phyloP scores from a whole-genome alignment of 2,797 vertebrate species.

The Pagetopsis macropterus region DNA sequence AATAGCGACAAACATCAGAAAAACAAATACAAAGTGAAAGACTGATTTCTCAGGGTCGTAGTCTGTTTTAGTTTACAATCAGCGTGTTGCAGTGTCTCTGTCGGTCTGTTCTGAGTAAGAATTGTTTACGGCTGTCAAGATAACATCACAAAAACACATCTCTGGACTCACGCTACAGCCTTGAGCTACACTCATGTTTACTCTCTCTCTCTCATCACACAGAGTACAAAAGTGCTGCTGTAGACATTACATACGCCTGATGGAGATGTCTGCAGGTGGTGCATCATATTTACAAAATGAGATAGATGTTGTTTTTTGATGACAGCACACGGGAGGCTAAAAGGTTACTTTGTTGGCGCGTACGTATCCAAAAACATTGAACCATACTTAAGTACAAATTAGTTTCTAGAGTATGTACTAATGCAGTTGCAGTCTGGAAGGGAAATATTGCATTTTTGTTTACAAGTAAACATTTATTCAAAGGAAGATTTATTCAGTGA shows the following conservation, averaged over 20 bases:
- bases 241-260: slow-evolving; percentile 60
- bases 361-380: neutral
- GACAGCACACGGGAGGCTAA: slow-evolving; percentile 5
- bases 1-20: slow-evolving; percentile 4
- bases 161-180: slow-evolving; percentile 75
- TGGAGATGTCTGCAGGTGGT: slow-evolving; percentile 27
- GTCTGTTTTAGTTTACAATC: slow-evolving; percentile 50
- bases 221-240: slow-evolving; percentile 31
- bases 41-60: slow-evolving; percentile 1
- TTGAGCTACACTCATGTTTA: slow-evolving; percentile 33
- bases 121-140: slow-evolving; percentile 75
- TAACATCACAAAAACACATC: slow-evolving; percentile 81
- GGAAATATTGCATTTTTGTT: neutral
- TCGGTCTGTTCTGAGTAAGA: slow-evolving; percentile 60
- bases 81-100: slow-evolving; percentile 41
- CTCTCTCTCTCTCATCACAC: slow-evolving; percentile 31
- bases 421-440: neutral
- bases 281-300: slow-evolving; percentile 53
- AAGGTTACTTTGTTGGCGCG: slow-evolving; percentile 15
- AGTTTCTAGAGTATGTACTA: neutral
- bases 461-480: no score
- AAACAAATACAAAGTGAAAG: slow-evolving; percentile 6
- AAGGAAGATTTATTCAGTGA: no score
- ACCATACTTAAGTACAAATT: neutral
- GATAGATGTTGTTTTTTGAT: slow-evolving; percentile 36